These are phyloP conservation scores for Alloscopus bannaensis DNA, from an alignment of 2,888 invertebrate species.

Conservation along the genomic window DNA sequence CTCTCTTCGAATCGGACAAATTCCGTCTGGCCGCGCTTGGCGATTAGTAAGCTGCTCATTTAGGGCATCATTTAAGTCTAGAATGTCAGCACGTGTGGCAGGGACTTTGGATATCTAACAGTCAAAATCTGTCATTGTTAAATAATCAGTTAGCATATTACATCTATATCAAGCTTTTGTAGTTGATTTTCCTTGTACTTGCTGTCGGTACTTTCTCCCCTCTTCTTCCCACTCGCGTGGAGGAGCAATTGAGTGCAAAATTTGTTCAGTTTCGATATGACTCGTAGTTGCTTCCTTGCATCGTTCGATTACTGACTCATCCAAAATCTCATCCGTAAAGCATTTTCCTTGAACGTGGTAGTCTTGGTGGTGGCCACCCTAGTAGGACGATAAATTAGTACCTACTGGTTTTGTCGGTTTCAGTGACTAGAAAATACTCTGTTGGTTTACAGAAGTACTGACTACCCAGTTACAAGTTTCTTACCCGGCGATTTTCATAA, in stretches of 20 bases:
- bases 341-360: slow-evolving; percentile 20
- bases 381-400: no score
- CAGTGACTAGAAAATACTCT: no score
- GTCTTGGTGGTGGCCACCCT: not conserved
- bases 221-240: slow-evolving; percentile 62
- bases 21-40: slow-evolving; percentile 59
- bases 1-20: slow-evolving; percentile 61
- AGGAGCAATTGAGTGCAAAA: slow-evolving; percentile 50
- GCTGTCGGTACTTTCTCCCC: slow-evolving; percentile 43
- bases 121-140: no score
- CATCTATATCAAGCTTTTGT: no score
- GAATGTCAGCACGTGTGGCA: slow-evolving; percentile 50
- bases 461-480: no score
- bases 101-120: slow-evolving; percentile 54
- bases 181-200: no score
- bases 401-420: no score
- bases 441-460: no score
- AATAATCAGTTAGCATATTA: no score
- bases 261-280: slow-evolving; percentile 56
- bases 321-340: slow-evolving; percentile 18
- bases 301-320: slow-evolving; percentile 34
- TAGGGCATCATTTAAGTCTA: slow-evolving; percentile 49
- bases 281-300: slow-evolving; percentile 57
- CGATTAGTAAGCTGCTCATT: slow-evolving; percentile 53
- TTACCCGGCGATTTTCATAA: not conserved